Conservation (phyloP, 2,888 invertebrate genomes). For the Stramonita haemastoma region DNA sequence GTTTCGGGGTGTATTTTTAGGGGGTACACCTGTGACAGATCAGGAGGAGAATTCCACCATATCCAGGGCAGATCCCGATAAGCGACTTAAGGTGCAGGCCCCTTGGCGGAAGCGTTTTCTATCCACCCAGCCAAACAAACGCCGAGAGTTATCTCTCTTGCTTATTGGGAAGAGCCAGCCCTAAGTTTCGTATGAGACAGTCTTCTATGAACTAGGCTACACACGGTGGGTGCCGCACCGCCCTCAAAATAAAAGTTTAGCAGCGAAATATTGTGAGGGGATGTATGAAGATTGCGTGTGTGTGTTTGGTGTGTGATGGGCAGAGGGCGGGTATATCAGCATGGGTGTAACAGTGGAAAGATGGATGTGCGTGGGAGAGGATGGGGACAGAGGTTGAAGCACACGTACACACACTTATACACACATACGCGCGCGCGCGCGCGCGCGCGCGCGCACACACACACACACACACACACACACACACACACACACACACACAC, state of each 20-base stretch:
- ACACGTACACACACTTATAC: background rate
- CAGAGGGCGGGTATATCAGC: background rate
- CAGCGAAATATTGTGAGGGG: background rate
- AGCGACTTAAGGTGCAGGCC: constrained; percentile 2
- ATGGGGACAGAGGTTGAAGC: background rate
- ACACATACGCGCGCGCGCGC: background rate
- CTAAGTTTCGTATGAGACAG: background rate
- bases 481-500: constrained; percentile 9
- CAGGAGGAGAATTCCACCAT: constrained; percentile 6
- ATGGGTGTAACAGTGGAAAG: background rate
- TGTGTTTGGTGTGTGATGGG: background rate
- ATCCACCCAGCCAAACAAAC: constrained; percentile 32
- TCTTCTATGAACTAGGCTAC: background rate
- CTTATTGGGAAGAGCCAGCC: background rate
- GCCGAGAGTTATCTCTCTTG: constrained; percentile 29
- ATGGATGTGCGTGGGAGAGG: background rate
- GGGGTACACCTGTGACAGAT: constrained; percentile 10
- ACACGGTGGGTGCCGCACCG: background rate
- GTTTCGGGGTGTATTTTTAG: background rate
- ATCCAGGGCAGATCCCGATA: constrained; percentile 27
- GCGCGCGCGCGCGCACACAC: background rate
- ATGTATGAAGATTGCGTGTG: background rate
- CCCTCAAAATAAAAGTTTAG: constrained; percentile 4
- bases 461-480: background rate
- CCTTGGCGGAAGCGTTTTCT: constrained; percentile 27